phyloP scores from a whole-genome alignment of 2,888 invertebrate genomes.

The Hypena proboscidalis region DNA sequence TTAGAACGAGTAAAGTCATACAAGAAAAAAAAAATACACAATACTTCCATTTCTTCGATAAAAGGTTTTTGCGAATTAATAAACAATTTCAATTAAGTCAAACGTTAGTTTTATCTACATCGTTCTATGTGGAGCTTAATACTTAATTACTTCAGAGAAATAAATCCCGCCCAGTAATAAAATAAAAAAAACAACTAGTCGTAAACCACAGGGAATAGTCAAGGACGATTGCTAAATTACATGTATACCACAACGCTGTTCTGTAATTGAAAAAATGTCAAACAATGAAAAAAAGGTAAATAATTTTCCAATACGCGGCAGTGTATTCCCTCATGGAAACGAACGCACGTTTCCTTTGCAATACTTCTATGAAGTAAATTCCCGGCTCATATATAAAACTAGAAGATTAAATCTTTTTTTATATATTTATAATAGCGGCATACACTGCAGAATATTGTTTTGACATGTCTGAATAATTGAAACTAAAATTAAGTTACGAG shows the following conservation, averaged over 20 bases:
- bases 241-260: slow-evolving; percentile 41
- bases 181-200: slow-evolving; percentile 40
- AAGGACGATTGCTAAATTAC: slow-evolving; percentile 35
- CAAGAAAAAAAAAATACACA: too few species aligned
- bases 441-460: too few species aligned
- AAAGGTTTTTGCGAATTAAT: too few species aligned
- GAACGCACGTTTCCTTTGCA: slow-evolving; percentile 16
- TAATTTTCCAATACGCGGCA: slow-evolving; percentile 46
- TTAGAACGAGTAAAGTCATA: too few species aligned
- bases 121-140: too few species aligned
- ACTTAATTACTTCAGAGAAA: slow-evolving; percentile 15
- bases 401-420: slow-evolving; percentile 10
- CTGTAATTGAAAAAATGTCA: slow-evolving; percentile 49
- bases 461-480: too few species aligned
- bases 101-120: too few species aligned
- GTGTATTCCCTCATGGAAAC: slow-evolving; percentile 41
- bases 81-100: too few species aligned
- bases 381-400: slow-evolving; percentile 23
- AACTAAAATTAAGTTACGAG: too few species aligned
- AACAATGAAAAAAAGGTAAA: slow-evolving; percentile 42
- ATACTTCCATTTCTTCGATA: too few species aligned
- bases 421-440: not conserved
- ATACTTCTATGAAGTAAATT: slow-evolving; percentile 22
- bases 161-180: slow-evolving; percentile 29
- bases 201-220: slow-evolving; percentile 29